These are phyloP conservation scores for Halcyon chelicuti DNA, from an alignment of 2,797 vertebrate species.

Conservation along the genomic window DNA sequence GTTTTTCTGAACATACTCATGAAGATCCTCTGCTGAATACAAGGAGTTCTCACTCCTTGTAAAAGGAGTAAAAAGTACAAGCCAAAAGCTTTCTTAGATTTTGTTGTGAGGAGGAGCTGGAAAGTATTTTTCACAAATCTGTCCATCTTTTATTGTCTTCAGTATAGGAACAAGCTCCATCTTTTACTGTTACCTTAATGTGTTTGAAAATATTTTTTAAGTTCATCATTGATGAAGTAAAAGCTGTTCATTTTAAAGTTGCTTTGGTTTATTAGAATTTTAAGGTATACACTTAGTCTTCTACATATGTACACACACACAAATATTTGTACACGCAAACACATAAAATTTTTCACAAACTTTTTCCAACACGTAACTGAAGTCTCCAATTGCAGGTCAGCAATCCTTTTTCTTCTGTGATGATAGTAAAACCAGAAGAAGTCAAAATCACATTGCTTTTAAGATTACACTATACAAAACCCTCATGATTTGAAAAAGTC, in stretches of 20 bases:
- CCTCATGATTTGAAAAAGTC: background rate
- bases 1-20: background rate
- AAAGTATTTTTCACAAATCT: background rate
- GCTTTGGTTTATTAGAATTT: background rate
- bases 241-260: background rate
- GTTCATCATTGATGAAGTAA: background rate
- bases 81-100: background rate
- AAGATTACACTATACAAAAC: background rate
- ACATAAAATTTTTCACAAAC: background rate
- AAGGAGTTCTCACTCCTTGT: background rate
- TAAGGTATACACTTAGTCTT: background rate
- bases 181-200: background rate
- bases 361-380: background rate
- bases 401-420: background rate
- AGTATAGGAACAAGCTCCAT: background rate
- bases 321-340: background rate
- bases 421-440: background rate
- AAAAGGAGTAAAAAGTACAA: no score
- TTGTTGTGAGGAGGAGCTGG: background rate
- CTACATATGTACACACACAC: rapidly evolving
- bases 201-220: background rate
- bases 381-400: background rate
- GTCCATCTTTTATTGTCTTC: background rate
- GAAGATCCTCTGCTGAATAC: background rate
- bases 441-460: background rate